phyloP scores from a whole-genome alignment of 1,140 invertebrate genomes.

The Tetragnatha versicolor region DNA sequence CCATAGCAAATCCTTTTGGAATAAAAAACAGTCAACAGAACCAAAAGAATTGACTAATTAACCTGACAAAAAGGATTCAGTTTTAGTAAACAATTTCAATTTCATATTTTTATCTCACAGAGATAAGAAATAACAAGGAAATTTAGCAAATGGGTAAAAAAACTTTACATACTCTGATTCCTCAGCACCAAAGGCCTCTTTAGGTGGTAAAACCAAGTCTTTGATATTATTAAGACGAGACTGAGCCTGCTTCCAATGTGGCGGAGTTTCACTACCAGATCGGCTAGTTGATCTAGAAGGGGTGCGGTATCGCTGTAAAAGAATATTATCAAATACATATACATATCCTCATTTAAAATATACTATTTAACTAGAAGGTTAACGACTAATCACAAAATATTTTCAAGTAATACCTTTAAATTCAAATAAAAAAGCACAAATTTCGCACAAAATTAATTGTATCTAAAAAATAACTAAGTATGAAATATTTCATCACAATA shows the following conservation, averaged over 20 bases:
- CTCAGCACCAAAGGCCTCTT: not conserved
- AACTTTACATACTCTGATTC: slow-evolving; percentile 6
- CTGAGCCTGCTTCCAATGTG: slow-evolving; percentile 88
- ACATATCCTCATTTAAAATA: too few species aligned
- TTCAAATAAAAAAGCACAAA: too few species aligned
- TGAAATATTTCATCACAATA: too few species aligned
- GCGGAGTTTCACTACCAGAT: slow-evolving; percentile 83
- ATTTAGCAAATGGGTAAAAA: not conserved
- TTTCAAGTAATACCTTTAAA: too few species aligned
- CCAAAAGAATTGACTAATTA: not conserved
- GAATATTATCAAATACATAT: too few species aligned
- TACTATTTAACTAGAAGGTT: too few species aligned
- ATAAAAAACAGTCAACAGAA: not conserved
- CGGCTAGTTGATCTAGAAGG: slow-evolving; percentile 74
- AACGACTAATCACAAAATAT: too few species aligned
- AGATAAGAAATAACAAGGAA: not conserved
- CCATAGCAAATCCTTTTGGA: too few species aligned
- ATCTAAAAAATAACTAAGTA: too few species aligned
- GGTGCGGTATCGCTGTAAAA: slow-evolving; percentile 78
- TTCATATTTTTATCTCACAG: not conserved
- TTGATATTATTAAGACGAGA: slow-evolving; percentile 80
- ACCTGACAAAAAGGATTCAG: not conserved
- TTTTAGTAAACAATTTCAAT: not conserved
- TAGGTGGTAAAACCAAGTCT: slow-evolving; percentile 63
- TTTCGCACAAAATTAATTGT: too few species aligned